Percentiles rank a stretch among this genome's conserved stretches.
Evolutionary conservation across 2,113 vertebrate genomes (phyloP).

Genomic region (Sebastes fasciatus): DNA sequence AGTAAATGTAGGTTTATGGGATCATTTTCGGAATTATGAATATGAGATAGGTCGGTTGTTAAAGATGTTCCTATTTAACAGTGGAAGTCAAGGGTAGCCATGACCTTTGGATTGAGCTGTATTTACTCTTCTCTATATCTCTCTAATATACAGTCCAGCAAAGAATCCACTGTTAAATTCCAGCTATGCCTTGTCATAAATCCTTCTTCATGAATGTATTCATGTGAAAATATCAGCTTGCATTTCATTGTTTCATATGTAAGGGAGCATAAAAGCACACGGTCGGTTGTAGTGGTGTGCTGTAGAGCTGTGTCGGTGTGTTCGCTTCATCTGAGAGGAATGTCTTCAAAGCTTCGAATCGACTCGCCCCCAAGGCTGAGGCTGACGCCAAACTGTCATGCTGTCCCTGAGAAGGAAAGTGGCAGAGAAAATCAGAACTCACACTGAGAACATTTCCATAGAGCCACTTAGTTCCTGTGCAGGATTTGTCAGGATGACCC

Average conservation of each 20-base stretch:
- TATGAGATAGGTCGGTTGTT: slow-evolving; percentile 46
- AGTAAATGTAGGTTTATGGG: slow-evolving; percentile 73
- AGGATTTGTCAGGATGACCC: slow-evolving; percentile 78
- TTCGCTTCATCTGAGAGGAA: slow-evolving; percentile 29
- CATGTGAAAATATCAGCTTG: slow-evolving; percentile 21
- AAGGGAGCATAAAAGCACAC: slow-evolving; percentile 33
- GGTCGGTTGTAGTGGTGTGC: neutral
- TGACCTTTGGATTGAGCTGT: slow-evolving; percentile 55
- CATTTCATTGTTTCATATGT: slow-evolving; percentile 21
- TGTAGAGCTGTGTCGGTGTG: slow-evolving; percentile 21
- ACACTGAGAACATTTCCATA: slow-evolving; percentile 56
- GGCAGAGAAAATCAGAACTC: slow-evolving; percentile 56
- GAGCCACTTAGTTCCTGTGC: slow-evolving; percentile 54
- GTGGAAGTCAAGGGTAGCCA: slow-evolving; percentile 40
- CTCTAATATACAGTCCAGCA: neutral
- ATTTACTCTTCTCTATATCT: slow-evolving; percentile 49
- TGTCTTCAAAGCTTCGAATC: slow-evolving; percentile 62
- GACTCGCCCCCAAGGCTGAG: slow-evolving; percentile 47
- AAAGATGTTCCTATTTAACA: slow-evolving; percentile 51
- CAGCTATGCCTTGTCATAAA: slow-evolving; percentile 18
- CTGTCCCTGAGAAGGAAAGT: slow-evolving; percentile 41
- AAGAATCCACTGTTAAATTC: slow-evolving; percentile 6
- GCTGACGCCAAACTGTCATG: slow-evolving; percentile 52
- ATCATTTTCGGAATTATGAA: slow-evolving; percentile 63
- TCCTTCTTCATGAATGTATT: slow-evolving; percentile 33